Conservation (phyloP, 2,113 vertebrate genomes). For the Cavia aperea region DNA sequence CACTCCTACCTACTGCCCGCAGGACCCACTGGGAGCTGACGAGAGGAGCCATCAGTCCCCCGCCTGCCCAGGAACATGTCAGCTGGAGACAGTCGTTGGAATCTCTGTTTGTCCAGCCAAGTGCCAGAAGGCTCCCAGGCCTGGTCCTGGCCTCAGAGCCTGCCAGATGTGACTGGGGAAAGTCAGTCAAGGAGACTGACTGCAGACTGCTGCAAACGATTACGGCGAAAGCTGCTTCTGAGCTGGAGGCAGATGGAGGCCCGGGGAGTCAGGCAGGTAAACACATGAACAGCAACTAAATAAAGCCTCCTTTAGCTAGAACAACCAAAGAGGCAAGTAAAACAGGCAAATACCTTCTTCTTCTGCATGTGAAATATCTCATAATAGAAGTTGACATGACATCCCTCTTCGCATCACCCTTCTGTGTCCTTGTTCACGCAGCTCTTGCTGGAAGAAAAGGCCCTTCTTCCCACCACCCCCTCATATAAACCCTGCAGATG, state of each 20-base stretch:
- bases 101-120: constrained; percentile 28
- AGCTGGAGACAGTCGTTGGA: constrained; percentile 38
- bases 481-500: not conserved
- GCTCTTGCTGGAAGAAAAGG: not conserved
- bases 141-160: not conserved
- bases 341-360: not conserved
- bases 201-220: constrained; percentile 2
- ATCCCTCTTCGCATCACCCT: not conserved
- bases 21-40: not conserved
- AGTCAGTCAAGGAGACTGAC: constrained; percentile 50
- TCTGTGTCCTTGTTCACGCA: not conserved
- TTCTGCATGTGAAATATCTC: not conserved
- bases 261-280: constrained; percentile 2
- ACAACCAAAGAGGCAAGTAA: not conserved
- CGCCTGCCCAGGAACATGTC: constrained; percentile 8
- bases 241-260: constrained; percentile 38
- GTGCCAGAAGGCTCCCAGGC: not conserved
- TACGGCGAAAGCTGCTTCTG: not conserved
- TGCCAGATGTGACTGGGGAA: constrained; percentile 47
- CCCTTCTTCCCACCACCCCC: too few relatives aligned
- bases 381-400: not conserved
- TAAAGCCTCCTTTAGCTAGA: not conserved
- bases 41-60: not conserved
- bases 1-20: not conserved
- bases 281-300: constrained; percentile 5